These are phyloP conservation scores for Gobiocypris rarus DNA, from an alignment of 2,113 vertebrate species.

Conservation along the genomic window DNA sequence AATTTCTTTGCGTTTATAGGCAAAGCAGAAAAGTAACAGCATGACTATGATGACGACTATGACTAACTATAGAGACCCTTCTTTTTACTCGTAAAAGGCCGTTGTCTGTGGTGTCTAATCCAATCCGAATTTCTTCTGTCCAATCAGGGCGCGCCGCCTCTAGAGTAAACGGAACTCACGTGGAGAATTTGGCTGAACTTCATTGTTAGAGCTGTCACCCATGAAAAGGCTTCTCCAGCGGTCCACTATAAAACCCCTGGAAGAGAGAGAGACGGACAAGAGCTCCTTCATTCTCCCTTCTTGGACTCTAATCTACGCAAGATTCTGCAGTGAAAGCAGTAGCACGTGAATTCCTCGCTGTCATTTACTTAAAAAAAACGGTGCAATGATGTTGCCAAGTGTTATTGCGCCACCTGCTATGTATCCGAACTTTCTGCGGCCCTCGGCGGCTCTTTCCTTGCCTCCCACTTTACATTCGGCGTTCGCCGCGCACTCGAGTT, in stretches of 20 bases:
- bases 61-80: background rate
- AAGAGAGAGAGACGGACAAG: slow-evolving; percentile 59
- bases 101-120: slow-evolving; percentile 81
- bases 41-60: background rate
- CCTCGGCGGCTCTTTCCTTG: slow-evolving; percentile 82
- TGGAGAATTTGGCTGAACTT: slow-evolving; percentile 85
- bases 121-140: slow-evolving; percentile 85
- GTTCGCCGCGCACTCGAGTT: slow-evolving; percentile 85
- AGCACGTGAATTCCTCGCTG: slow-evolving; percentile 2
- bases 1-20: too few species aligned
- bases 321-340: slow-evolving; percentile 49
- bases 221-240: slow-evolving; percentile 78
- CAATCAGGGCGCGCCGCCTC: slow-evolving; percentile 79
- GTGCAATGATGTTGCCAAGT: slow-evolving; percentile 91
- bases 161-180: slow-evolving; percentile 81
- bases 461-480: slow-evolving; percentile 84
- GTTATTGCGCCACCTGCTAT: slow-evolving; percentile 86
- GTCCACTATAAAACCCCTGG: slow-evolving; percentile 85
- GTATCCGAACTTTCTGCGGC: slow-evolving; percentile 86
- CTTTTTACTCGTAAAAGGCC: background rate
- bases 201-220: slow-evolving; percentile 89
- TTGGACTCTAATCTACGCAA: slow-evolving; percentile 56
- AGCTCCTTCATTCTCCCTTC: slow-evolving; percentile 28
- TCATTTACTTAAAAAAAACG: background rate
- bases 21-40: background rate